Evolutionary conservation across 2,797 vertebrate species (phyloP), one percentile per base, ranked within the genome.

Genomic region (Tragopan temminckii): DNA sequence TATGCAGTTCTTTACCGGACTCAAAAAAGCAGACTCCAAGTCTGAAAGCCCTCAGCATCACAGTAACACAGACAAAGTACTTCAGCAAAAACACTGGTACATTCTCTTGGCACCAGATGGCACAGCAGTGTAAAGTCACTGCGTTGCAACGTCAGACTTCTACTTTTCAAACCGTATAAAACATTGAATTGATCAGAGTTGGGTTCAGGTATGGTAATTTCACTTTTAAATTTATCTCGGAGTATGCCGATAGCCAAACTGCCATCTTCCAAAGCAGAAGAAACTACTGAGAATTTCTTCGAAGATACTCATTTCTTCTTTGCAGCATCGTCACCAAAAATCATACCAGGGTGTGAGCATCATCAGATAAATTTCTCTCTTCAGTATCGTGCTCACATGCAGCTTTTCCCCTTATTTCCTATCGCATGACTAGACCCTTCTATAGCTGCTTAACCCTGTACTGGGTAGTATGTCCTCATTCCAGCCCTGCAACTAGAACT

Each of bases 321-420:
- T 77, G n/a, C 25, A 13, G 9, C 38, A 29, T 3, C 42, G 25
- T 63, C 78, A 86, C 15, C 38, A 18, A 53, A 53, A 68, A 71
- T 52, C 2, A 2, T 25, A 72, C 19, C 15, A 31, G 12, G 9
- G 9, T n/a, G 35, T 70, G 8, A 46, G 11, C 24, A 21, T 18
- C 48, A 40, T 74, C 63, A 33, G 42, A 57, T 45, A 58, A 68
- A 36, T 14, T 2, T 57, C 23, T 40, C 24, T 35, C 40, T 64
- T 66, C 17, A 17, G 23, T 24, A 25, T 42, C 57, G 8, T 2
- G 2, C 20, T 68, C 24, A 33, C 24, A 2, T 0, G 2, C 14
- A 63, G 40, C 25, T 80, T 72, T 62, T 19, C 15, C 14, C 46
- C 42, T 63, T 43, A 5, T 31, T 74, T 77, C 17, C 42, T 35